These are phyloP conservation scores for Eulithis prunata DNA, from an alignment of 2,888 invertebrate genomes.

Conservation along the genomic window DNA sequence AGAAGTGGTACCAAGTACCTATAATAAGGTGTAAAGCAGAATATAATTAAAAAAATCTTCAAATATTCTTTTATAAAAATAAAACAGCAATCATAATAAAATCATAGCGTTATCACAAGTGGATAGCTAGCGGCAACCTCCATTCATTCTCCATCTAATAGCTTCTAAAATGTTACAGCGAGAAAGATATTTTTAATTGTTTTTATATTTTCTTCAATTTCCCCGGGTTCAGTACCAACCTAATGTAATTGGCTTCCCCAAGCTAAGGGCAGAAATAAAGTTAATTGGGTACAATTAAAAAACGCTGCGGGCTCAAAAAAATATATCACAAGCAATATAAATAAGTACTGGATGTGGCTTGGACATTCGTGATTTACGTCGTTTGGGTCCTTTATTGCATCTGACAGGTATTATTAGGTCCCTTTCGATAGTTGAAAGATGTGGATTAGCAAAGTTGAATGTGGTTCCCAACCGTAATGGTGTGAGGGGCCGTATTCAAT, in stretches of 20 bases:
- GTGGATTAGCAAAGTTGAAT: conserved; percentile 24
- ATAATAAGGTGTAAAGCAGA: no score
- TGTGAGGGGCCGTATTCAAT: conserved; percentile 5
- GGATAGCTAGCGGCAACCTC: conserved; percentile 33
- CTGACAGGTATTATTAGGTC: conserved; percentile 43
- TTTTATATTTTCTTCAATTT: conserved; percentile 54
- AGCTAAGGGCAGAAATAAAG: conserved; percentile 62
- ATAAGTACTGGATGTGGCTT: conserved; percentile 50
- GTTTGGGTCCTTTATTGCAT: conserved; percentile 34
- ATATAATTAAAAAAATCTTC: no score
- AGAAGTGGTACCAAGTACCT: no score
- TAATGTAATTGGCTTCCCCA: conserved; percentile 66
- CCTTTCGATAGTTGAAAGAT: conserved; percentile 37
- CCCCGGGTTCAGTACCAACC: conserved; percentile 48
- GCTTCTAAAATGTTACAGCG: conserved; percentile 36
- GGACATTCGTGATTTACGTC: conserved; percentile 37
- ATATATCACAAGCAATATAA: conserved; percentile 51
- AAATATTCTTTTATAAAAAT: background rate
- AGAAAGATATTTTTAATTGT: conserved; percentile 50
- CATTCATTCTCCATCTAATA: conserved; percentile 38
- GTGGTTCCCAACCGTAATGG: conserved; percentile 11
- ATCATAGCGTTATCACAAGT: conserved; percentile 24
- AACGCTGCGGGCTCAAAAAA: conserved; percentile 61
- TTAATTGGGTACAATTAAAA: conserved; percentile 75
- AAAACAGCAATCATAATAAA: background rate